A percentile compares a stretch with the other conserved stretches of the same genome.
Evolutionary conservation across 2,113 vertebrate genomes (phyloP).

Genomic region (Ctenodactylus gundi): DNA sequence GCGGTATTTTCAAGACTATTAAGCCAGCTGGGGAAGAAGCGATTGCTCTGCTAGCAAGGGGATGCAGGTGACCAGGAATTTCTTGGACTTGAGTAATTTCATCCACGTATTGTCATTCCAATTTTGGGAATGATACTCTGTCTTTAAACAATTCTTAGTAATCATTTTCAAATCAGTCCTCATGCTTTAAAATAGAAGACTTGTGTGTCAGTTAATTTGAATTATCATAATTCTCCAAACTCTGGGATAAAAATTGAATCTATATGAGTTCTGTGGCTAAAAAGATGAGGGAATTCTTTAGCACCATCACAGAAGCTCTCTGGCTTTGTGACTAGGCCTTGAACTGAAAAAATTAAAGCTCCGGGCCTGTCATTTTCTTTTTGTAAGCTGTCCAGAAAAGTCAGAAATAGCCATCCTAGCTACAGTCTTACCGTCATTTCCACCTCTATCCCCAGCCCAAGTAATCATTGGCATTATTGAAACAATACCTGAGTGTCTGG

Average conservation of each 20-base stretch:
- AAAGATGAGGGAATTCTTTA: background rate
- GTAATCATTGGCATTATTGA: background rate
- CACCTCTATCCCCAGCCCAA: background rate
- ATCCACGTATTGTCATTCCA: background rate
- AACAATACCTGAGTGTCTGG: background rate
- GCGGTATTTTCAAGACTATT: background rate
- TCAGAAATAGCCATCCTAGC: background rate
- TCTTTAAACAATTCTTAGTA: no score
- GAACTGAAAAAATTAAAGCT: background rate
- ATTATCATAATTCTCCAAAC: background rate
- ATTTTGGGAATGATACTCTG: background rate
- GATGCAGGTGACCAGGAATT: background rate
- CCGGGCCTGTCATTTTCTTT: background rate
- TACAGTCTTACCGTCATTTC: background rate
- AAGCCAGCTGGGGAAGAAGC: background rate
- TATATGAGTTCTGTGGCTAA: background rate
- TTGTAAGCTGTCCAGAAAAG: background rate
- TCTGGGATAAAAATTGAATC: background rate
- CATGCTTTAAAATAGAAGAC: background rate
- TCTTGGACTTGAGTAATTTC: background rate
- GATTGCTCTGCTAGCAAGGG: background rate
- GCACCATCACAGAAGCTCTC: background rate
- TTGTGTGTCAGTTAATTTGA: background rate
- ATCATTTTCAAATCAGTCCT: background rate
- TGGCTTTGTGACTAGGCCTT: background rate